Evolutionary conservation across 2,888 invertebrate species (phyloP).

Genomic region (Pheosia tremula): DNA sequence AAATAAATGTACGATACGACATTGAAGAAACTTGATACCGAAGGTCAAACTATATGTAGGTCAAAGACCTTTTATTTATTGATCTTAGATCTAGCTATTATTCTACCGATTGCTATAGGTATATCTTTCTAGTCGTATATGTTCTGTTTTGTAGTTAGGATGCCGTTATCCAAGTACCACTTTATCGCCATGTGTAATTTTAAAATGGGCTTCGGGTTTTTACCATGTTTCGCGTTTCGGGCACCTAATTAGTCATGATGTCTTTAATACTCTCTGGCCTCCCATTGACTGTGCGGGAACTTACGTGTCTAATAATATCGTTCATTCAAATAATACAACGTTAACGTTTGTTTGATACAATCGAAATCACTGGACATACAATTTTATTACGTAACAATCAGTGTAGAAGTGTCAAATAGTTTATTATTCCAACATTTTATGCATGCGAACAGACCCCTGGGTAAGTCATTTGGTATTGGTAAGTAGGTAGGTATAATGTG

Average conservation of each 20-base stretch:
- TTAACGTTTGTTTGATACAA: too few species aligned
- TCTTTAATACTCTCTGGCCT: too few species aligned
- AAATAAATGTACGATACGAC: not conserved
- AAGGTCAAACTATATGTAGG: not conserved
- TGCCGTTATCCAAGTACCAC: too few species aligned
- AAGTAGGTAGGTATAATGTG: too few species aligned
- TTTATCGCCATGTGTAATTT: too few species aligned
- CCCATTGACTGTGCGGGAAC: too few species aligned
- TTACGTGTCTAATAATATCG: too few species aligned
- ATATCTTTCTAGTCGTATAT: not conserved
- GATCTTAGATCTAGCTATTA: not conserved
- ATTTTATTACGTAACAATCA: too few species aligned
- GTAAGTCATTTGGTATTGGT: not conserved
- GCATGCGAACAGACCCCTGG: not conserved
- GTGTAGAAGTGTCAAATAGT: not conserved
- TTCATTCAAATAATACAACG: too few species aligned
- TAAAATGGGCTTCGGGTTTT: too few species aligned
- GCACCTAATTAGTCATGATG: too few species aligned
- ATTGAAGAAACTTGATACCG: not conserved
- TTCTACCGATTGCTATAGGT: not conserved
- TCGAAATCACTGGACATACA: not conserved
- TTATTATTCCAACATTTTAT: conserved; percentile 3
- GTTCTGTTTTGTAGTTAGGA: not conserved
- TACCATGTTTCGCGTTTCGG: too few species aligned
- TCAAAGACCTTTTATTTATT: conserved; percentile 2